These are phyloP conservation scores for Dendrocincla fuliginosa DNA, from an alignment of 2,797 vertebrate genomes.

Conservation along the genomic window DNA sequence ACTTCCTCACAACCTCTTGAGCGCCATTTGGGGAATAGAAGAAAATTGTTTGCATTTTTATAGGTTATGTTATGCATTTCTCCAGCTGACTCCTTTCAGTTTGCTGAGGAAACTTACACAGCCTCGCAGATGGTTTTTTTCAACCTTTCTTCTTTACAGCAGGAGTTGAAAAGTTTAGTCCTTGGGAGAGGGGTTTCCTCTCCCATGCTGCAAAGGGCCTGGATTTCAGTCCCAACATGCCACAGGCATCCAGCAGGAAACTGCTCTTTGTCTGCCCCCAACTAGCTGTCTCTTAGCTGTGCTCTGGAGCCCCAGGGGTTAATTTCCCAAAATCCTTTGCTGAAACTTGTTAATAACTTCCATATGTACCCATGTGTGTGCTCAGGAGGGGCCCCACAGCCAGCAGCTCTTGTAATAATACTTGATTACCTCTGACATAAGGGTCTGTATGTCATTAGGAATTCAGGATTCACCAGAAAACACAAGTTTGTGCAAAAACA, in stretches of 20 bases:
- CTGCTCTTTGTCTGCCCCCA: not conserved
- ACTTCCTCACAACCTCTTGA: slow-evolving; percentile 20
- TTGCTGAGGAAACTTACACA: slow-evolving; percentile 25
- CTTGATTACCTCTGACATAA: slow-evolving; percentile 52
- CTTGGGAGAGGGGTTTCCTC: not conserved
- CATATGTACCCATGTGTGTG: slow-evolving; percentile 43
- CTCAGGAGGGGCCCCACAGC: slow-evolving; percentile 50
- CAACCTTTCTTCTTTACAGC: not conserved
- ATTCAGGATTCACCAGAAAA: not conserved
- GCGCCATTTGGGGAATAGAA: not conserved
- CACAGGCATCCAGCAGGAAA: slow-evolving; percentile 1
- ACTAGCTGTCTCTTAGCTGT: not conserved
- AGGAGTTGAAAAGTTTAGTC: slow-evolving; percentile 44
- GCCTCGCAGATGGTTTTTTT: slow-evolving; percentile 6
- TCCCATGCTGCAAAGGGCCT: not conserved
- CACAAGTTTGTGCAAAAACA: not conserved
- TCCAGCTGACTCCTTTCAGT: slow-evolving; percentile 18
- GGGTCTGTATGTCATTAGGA: slow-evolving; percentile 21
- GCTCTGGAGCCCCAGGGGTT: slow-evolving; percentile 10
- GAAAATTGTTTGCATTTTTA: slow-evolving; percentile 55
- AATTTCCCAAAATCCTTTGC: slow-evolving; percentile 49
- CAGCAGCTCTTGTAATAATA: slow-evolving; percentile 43
- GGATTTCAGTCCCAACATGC: not conserved
- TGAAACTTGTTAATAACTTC: slow-evolving; percentile 59
- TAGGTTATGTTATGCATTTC: slow-evolving; percentile 14